Evolutionary conservation across 2,113 vertebrate species (phyloP).

Genomic region (Aphyosemion australe): DNA sequence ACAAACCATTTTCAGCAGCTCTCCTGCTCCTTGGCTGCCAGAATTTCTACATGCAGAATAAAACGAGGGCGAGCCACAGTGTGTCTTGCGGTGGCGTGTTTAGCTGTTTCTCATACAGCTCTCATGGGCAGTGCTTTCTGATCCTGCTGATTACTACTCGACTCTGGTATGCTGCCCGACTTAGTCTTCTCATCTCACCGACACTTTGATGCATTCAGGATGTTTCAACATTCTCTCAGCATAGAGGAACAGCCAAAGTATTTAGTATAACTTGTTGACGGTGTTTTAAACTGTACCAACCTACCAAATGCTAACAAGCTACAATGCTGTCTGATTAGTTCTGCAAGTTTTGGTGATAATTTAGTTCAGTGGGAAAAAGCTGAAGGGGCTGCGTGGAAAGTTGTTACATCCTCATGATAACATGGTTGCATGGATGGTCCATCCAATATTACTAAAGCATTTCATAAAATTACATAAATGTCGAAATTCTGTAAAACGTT

Average conservation of each 20-base stretch:
- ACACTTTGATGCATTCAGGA: slow-evolving; percentile 35
- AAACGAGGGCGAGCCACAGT: slow-evolving; percentile 28
- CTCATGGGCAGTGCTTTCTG: slow-evolving; percentile 35
- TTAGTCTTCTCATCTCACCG: slow-evolving; percentile 11
- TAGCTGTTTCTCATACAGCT: slow-evolving; percentile 52
- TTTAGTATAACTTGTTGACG: background rate
- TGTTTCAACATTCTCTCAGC: slow-evolving; percentile 10
- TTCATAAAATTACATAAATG: too few species aligned
- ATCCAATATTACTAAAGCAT: too few species aligned
- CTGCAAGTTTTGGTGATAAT: too few species aligned
- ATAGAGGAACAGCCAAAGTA: background rate
- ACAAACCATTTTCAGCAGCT: slow-evolving; percentile 19
- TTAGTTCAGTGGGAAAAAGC: too few species aligned
- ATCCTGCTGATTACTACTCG: slow-evolving; percentile 39
- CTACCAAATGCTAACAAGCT: too few species aligned
- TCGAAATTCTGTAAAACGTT: too few species aligned
- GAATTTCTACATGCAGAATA: slow-evolving; percentile 53
- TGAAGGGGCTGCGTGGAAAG: too few species aligned
- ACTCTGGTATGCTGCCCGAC: slow-evolving; percentile 41
- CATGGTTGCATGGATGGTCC: too few species aligned
- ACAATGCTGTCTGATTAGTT: too few species aligned
- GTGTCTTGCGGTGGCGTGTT: slow-evolving; percentile 45
- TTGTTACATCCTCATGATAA: too few species aligned
- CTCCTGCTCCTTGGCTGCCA: slow-evolving; percentile 31
- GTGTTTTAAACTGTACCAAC: too few species aligned